phyloP scores from a whole-genome alignment of 2,888 invertebrate genomes.

The Chrysina gloriosa region DNA sequence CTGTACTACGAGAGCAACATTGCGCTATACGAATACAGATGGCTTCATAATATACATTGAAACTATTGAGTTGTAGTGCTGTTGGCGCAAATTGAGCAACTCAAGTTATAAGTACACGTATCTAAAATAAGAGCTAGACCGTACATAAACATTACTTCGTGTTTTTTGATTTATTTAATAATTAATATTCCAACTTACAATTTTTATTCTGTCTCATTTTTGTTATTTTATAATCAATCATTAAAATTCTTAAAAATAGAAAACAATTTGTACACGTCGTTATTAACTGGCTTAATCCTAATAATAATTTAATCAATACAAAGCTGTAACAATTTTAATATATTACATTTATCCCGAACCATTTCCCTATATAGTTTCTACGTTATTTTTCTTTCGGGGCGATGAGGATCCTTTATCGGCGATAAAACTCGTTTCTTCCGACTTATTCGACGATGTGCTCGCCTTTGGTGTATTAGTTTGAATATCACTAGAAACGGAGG shows the following conservation, averaged over 20 bases:
- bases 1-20: no score
- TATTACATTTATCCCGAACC: conserved; percentile 10
- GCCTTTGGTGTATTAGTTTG: conserved; percentile 74
- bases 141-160: no score
- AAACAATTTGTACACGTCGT: conserved; percentile 42
- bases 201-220: conserved; percentile 19
- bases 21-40: no score
- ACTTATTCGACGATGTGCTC: conserved; percentile 59
- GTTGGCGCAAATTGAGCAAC: no score
- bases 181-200: conserved; percentile 20
- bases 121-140: no score
- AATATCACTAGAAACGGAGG: conserved; percentile 67
- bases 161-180: conserved; percentile 6
- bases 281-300: conserved; percentile 29
- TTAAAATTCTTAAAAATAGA: conserved; percentile 43
- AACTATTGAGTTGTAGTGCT: no score
- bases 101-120: no score
- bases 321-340: conserved; percentile 31
- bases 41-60: no score
- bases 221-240: conserved; percentile 35
- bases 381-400: conserved; percentile 62
- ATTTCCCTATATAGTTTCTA: conserved; percentile 66
- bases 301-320: conserved; percentile 28
- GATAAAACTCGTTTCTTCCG: conserved; percentile 85
- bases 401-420: conserved; percentile 64